phyloP scores from a whole-genome alignment of 2,888 invertebrate species.

The Ormyrus nitidulus region DNA sequence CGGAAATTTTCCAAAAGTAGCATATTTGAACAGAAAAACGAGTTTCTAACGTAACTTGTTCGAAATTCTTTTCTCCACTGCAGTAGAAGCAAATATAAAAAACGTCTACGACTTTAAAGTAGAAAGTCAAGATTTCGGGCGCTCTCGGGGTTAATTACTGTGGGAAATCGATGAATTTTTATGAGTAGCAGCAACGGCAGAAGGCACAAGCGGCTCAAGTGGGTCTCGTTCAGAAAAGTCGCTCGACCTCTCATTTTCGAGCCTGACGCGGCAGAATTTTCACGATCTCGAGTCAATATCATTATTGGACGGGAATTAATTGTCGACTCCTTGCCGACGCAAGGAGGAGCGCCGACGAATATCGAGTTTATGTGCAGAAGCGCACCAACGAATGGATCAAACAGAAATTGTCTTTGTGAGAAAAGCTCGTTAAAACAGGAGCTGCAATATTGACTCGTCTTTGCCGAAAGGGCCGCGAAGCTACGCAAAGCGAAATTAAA shows the following conservation, averaged over 20 bases:
- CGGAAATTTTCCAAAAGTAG: too few species aligned
- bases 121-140: neutral
- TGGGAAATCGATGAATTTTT: conserved; percentile 2
- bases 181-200: neutral
- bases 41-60: too few species aligned
- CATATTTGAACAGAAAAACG: too few species aligned
- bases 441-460: neutral
- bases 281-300: conserved; percentile 22
- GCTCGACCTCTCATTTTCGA: conserved; percentile 23
- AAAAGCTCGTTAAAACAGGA: too few species aligned
- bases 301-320: conserved; percentile 34
- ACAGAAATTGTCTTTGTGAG: neutral
- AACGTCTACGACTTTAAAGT: neutral
- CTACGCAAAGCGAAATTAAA: too few species aligned
- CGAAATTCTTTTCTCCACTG: too few species aligned
- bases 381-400: neutral
- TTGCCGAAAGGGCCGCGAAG: neutral
- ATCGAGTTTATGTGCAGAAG: neutral
- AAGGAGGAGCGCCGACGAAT: neutral
- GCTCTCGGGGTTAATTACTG: neutral
- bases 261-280: conserved; percentile 48
- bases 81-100: too few species aligned
- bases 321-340: neutral
- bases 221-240: conserved; percentile 14
- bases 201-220: too few species aligned